These are phyloP conservation scores for Trichoplusia ni DNA, from an alignment of 1,140 invertebrate species.

Conservation along the genomic window DNA sequence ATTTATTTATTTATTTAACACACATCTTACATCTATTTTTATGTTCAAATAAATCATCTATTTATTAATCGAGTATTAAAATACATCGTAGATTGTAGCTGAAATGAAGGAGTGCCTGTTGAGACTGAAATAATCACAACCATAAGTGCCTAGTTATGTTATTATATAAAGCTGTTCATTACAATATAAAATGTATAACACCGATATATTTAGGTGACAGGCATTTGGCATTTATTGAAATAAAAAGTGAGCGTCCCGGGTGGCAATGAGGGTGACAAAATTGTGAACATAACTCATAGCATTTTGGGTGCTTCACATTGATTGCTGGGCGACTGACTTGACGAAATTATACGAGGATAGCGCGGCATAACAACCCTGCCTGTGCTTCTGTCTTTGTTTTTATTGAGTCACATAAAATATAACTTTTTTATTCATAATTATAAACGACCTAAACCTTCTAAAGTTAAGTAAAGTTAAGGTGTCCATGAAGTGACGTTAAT, in stretches of 20 bases:
- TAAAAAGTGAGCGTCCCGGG: constrained; percentile 35
- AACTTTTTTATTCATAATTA: too few relatives aligned
- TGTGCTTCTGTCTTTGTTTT: neutral
- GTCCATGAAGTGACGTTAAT: too few relatives aligned
- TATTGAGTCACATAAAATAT: too few relatives aligned
- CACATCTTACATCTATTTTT: too few relatives aligned
- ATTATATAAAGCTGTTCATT: constrained; percentile 28
- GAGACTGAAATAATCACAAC: too few relatives aligned
- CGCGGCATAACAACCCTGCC: neutral
- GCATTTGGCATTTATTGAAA: constrained; percentile 37
- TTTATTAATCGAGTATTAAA: too few relatives aligned
- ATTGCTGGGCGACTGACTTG: constrained; percentile 23
- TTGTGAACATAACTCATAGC: constrained; percentile 42
- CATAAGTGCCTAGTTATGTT: neutral
- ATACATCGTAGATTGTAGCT: too few relatives aligned
- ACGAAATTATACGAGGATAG: constrained; percentile 16
- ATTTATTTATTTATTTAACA: too few relatives aligned
- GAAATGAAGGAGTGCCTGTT: too few relatives aligned
- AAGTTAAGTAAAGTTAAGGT: too few relatives aligned
- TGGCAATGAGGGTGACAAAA: constrained; percentile 35
- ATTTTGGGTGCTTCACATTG: constrained; percentile 31
- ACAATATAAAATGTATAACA: constrained; percentile 26
- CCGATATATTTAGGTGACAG: constrained; percentile 19
- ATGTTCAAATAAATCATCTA: too few relatives aligned
- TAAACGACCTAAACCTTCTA: too few relatives aligned